A percentile compares a stretch with the other conserved stretches of the same genome.
Conservation (phyloP, 1,140 invertebrate genomes). For the Caenorhabditis tropicalis region DNA sequence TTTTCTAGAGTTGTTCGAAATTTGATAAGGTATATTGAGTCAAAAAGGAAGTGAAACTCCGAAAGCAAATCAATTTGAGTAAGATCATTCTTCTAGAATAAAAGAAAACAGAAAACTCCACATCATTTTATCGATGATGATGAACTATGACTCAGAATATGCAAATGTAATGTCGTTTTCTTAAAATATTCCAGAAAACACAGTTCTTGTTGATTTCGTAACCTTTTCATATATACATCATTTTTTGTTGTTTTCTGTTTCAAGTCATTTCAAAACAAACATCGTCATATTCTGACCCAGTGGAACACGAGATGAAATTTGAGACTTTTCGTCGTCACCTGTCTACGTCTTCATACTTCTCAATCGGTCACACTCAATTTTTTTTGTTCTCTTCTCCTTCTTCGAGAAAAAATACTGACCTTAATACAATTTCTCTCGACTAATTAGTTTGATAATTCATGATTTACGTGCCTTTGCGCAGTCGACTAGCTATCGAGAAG, state of each 20-base stretch:
- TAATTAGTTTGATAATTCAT: slow-evolving; percentile 29
- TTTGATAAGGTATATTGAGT: background rate
- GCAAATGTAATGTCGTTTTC: no score
- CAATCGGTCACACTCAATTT: background rate
- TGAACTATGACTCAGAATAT: background rate
- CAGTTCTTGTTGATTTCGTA: background rate
- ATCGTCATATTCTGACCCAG: slow-evolving; percentile 19
- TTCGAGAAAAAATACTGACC: background rate
- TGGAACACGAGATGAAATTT: slow-evolving; percentile 28
- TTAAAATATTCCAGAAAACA: no score
- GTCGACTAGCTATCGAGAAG: background rate
- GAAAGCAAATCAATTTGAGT: background rate
- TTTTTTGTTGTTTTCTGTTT: slow-evolving; percentile 15
- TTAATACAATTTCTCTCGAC: background rate
- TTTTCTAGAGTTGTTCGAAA: background rate
- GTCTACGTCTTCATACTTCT: background rate
- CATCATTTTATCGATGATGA: background rate
- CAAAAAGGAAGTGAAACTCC: background rate
- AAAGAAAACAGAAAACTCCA: no score
- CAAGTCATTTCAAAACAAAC: slow-evolving; percentile 35
- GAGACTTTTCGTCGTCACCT: slow-evolving; percentile 1
- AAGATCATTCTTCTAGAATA: no score
- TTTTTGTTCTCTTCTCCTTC: background rate
- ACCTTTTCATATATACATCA: background rate
- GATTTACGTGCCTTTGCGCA: background rate